Conservation (phyloP, 2,113 vertebrate species). For the Geococcyx californianus region DNA sequence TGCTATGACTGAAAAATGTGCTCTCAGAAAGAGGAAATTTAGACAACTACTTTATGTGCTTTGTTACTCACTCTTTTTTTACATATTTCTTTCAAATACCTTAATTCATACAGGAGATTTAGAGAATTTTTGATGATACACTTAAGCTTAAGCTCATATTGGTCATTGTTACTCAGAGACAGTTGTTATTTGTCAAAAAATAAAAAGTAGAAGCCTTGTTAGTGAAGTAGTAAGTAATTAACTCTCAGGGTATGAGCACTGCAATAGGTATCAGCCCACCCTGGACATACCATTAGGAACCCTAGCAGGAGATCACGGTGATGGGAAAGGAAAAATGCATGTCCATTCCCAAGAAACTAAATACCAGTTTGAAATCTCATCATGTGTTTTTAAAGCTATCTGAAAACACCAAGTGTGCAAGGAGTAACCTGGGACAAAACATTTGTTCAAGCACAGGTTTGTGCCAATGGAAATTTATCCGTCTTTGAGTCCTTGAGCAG, state of each 20-base stretch:
- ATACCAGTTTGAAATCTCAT: not conserved
- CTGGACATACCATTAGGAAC: not conserved
- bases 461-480: not conserved
- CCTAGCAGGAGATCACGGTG: not conserved
- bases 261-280: not conserved
- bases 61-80: not conserved
- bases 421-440: not conserved
- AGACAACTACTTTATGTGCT: not conserved
- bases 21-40: not conserved
- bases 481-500: not conserved
- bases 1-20: not conserved
- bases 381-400: not conserved
- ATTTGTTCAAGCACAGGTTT: not conserved
- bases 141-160: not conserved
- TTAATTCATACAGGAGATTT: not conserved
- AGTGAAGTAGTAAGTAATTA: not conserved
- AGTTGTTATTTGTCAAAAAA: not conserved
- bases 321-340: not conserved
- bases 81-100: not conserved
- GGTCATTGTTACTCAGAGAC: not conserved
- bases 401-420: too few relatives aligned
- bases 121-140: not conserved
- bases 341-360: not conserved
- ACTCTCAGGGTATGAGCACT: not conserved
- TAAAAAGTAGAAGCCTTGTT: not conserved